Conservation (phyloP, 2,888 invertebrate genomes). For the Eurytoma californica region DNA sequence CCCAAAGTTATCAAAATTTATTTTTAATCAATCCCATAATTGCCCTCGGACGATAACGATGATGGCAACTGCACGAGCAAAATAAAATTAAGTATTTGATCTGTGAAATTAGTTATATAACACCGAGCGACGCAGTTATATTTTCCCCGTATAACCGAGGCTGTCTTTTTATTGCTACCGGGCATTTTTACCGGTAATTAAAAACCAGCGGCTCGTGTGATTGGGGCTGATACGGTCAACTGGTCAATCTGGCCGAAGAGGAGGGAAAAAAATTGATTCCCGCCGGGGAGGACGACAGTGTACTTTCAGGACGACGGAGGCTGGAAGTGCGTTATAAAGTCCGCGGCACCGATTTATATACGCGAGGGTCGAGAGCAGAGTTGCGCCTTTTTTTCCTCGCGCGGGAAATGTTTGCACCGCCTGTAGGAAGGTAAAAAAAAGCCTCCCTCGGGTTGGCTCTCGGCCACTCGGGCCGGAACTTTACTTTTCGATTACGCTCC, state of each 20-base stretch:
- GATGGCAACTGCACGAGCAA: no score
- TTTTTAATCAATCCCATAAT: no score
- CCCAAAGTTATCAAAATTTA: no score
- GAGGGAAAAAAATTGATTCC: constrained; percentile 57
- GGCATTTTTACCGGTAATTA: constrained; percentile 74
- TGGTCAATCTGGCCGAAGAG: constrained; percentile 67
- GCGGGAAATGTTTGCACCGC: neutral
- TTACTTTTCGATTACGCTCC: constrained; percentile 58
- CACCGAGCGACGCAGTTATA: constrained; percentile 59
- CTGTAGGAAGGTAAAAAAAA: neutral
- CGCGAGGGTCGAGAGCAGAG: neutral
- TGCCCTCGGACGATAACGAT: no score
- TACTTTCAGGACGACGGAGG: neutral
- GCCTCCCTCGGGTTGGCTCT: neutral
- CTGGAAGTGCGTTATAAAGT: constrained; percentile 25
- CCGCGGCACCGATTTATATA: neutral
- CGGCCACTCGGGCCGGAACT: constrained; percentile 34
- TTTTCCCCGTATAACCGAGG: constrained; percentile 66
- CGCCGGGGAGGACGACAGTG: neutral
- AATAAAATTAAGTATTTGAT: constrained; percentile 43
- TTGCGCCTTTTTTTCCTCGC: neutral
- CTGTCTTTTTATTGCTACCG: constrained; percentile 61
- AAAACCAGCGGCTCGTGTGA: constrained; percentile 72
- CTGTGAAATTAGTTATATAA: no score
- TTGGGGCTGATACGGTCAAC: constrained; percentile 73